Evolutionary conservation across 2,888 invertebrate genomes (phyloP), one percentile per base, ranked within the genome.

Genomic region (Plagodis pulveraria): DNA sequence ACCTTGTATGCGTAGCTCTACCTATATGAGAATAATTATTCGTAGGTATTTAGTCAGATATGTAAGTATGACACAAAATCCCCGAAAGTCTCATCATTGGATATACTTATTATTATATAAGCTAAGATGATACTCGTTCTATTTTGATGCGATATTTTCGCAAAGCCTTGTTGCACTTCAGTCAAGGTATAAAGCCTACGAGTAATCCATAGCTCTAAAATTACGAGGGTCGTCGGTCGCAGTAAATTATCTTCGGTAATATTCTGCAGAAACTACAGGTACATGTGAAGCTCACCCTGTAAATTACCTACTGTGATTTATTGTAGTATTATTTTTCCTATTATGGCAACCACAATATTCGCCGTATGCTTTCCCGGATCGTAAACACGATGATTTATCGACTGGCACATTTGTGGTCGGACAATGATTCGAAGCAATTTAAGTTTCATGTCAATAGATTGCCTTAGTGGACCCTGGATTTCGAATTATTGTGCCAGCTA

Each of bases 341-440:
- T 56, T 60, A 60, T 73, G 73, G 76, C 60, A 58, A 65, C 53
- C 62, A 61, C 59, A 58, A 67, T 67, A 75, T 72, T 74, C 72
- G 59, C 70, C 70, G 56, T 57, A 66, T 64, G 62, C 62, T 66
- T 73, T 78, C 74, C 71, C 69, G 62, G 63, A 70, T 81, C 82
- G 78, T 88, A 86, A 87, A 86, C 74, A 71, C 51, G 70, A 68
- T 81, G 83, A 86, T 84, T 83, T 86, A 87, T 78, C 65, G 73
- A 63, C 59, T 64, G 53, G 71, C 70, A 73, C 72, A 75, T 80
- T 78, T 78, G 76, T 71, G 80, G 68, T 73, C 70, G 73, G 73
- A 76, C 77, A 74, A 71, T 73, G 76, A 81, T 81, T 81, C 76
- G 67, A 73, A 22, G 22, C 22, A 22, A 22, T 22, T 22, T 22